These are phyloP conservation scores for Nymphicus hollandicus DNA, from an alignment of 2,113 vertebrate genomes.

Conservation along the genomic window DNA sequence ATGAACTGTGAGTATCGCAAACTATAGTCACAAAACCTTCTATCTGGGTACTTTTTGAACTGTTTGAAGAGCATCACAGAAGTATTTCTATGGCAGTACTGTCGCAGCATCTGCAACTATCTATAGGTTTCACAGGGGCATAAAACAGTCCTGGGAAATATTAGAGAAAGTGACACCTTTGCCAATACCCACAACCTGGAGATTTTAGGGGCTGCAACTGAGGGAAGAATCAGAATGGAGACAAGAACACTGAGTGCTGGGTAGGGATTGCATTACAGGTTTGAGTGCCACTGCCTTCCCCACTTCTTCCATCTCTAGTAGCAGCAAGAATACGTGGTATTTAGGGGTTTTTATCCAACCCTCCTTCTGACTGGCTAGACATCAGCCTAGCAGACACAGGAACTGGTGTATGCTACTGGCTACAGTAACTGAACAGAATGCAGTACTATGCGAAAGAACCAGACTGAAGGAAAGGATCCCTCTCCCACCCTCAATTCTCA, in stretches of 20 bases:
- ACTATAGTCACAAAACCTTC: not conserved
- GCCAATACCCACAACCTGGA: not conserved
- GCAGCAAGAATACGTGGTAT: not conserved
- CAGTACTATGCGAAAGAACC: not conserved
- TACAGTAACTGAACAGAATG: not conserved
- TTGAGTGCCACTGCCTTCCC: not conserved
- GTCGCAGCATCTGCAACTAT: not conserved
- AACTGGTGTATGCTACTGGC: not conserved
- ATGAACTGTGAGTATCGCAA: fast-evolving
- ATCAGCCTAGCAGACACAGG: not conserved
- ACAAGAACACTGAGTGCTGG: not conserved
- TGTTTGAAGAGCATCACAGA: not conserved
- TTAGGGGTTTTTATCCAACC: not conserved
- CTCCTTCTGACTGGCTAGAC: not conserved
- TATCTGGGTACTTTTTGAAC: not conserved
- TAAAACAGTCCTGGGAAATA: not conserved
- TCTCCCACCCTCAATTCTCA: not conserved
- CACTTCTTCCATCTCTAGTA: not conserved
- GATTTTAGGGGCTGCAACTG: not conserved
- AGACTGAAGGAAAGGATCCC: not conserved
- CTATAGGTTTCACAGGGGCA: not conserved
- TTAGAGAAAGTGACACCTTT: not conserved
- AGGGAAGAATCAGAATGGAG: not conserved
- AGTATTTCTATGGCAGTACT: not conserved
- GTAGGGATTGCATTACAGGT: not conserved